phyloP scores from a whole-genome alignment of 2,888 invertebrate genomes.

The Brachyopa scutellaris region DNA sequence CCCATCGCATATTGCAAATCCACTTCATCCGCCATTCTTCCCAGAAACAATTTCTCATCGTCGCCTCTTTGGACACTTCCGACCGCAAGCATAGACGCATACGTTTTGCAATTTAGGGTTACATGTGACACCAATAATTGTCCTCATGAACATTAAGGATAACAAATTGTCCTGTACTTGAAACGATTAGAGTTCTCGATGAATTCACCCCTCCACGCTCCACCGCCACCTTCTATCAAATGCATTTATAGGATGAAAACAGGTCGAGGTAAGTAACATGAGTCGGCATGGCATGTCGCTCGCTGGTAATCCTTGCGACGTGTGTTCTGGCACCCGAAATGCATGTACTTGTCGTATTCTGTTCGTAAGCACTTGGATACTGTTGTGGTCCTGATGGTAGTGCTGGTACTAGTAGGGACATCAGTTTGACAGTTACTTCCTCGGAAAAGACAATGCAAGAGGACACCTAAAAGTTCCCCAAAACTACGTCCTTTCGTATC shows the following conservation, averaged over 20 bases:
- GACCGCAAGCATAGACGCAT: slow-evolving; percentile 12
- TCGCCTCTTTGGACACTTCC: neutral
- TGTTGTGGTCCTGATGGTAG: slow-evolving; percentile 11
- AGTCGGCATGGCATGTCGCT: slow-evolving; percentile 15
- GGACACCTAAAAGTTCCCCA: slow-evolving; percentile 32
- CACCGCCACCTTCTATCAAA: neutral
- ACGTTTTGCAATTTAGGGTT: slow-evolving; percentile 33
- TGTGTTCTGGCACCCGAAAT: slow-evolving; percentile 8
- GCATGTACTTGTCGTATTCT: slow-evolving; percentile 11
- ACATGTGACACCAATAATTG: slow-evolving; percentile 56
- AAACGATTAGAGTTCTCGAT: slow-evolving; percentile 42
- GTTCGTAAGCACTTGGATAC: neutral
- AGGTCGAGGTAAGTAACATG: slow-evolving; percentile 8
- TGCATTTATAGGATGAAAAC: neutral
- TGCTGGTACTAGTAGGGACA: slow-evolving; percentile 15
- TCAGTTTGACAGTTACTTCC: slow-evolving; percentile 38
- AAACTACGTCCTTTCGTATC: slow-evolving; percentile 35
- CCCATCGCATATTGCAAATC: no score
- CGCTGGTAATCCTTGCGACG: slow-evolving; percentile 24
- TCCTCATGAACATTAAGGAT: slow-evolving; percentile 56
- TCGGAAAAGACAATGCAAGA: neutral
- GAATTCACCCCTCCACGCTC: slow-evolving; percentile 12
- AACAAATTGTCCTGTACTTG: slow-evolving; percentile 53
- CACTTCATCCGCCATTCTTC: neutral
- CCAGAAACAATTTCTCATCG: slow-evolving; percentile 13